Conservation (phyloP, 2,113 vertebrate species). For the Anguilla japonica region DNA sequence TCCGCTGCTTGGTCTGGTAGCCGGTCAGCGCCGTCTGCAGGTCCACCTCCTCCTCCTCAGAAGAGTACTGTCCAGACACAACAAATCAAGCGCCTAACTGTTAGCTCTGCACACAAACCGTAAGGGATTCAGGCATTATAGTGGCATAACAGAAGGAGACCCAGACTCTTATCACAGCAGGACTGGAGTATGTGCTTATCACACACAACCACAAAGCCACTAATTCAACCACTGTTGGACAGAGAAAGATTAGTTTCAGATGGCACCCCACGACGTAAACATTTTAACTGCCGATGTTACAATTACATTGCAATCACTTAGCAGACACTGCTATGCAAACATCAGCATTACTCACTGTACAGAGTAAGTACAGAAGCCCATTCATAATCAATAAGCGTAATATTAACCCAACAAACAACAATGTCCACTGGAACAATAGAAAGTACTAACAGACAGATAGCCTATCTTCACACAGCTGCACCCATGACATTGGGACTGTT, state of each 20-base stretch:
- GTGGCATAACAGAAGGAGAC: neutral
- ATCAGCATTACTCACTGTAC: too few species aligned
- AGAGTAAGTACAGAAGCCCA: neutral
- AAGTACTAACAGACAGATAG: too few species aligned
- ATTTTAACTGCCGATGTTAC: too few species aligned
- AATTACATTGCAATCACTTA: too few species aligned
- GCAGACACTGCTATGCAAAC: too few species aligned
- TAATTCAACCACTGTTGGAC: neutral
- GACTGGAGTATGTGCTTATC: neutral
- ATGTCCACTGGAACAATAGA: too few species aligned
- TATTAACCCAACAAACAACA: too few species aligned
- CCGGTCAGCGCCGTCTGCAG: constrained; percentile 95
- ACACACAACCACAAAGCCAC: neutral
- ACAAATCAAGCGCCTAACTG: neutral
- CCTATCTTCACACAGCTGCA: too few species aligned
- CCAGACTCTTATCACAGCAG: neutral
- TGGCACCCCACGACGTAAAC: neutral
- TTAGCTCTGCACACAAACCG: neutral
- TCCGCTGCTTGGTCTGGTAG: constrained; percentile 97
- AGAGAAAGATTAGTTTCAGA: neutral
- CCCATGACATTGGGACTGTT: too few species aligned
- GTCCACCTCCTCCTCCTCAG: constrained; percentile 97
- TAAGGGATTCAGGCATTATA: neutral
- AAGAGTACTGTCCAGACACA: constrained; percentile 84
- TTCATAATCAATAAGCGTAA: too few species aligned